Base-by-base conservation (phyloP, 2,113 vertebrate species). In the Tetrao urogallus region DNA sequence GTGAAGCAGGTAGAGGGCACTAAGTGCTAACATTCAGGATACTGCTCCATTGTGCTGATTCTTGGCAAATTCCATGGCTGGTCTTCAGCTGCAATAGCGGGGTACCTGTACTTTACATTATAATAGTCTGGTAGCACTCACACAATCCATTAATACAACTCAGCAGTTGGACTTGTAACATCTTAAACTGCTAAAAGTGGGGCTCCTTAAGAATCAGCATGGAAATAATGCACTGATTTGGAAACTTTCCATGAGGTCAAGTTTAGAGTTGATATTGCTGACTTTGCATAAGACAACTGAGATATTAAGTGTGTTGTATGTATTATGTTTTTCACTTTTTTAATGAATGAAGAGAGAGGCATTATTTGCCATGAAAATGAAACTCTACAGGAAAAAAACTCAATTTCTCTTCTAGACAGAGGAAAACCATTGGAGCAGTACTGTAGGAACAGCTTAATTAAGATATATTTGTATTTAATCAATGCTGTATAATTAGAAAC, bases 401-500 rank as follows among this genome's bases (percentile, higher is more conserved):
- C 1, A 38, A 78, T 81, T 83, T 24, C 25, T 82, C 25, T 19
- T 82, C 45, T 71, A 64, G 11, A 78, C 82, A 50, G 19, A 90
- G 56, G 82, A 95, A 96, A 92, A 84, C 2, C 47, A 50, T 88
- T 48, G 25, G 34, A 86, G 10, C 16, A 47, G 38, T 67, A 67
- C 32, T 82, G 69, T 63, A 32, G 34, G 47, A 83, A 86, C 71
- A 88, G 47, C 50, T 79, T 84, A 93, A 91, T 94, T 92, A 95
- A 94, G 95, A 84, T 93, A 47, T 69, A 67, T 71, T 77, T 79
- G 9, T 94, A 40, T 93, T 93, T 96, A 92, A 88, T 93, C 92
- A 94, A 93, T 91, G 63, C 56, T 92, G 82, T 94, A 73, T 95
- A 84, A 82, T 94, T 94, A 91, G 69, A 96, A 88, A 89, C 74